phyloP scores from a whole-genome alignment of 2,113 vertebrate species.

The Quiscalus mexicanus region DNA sequence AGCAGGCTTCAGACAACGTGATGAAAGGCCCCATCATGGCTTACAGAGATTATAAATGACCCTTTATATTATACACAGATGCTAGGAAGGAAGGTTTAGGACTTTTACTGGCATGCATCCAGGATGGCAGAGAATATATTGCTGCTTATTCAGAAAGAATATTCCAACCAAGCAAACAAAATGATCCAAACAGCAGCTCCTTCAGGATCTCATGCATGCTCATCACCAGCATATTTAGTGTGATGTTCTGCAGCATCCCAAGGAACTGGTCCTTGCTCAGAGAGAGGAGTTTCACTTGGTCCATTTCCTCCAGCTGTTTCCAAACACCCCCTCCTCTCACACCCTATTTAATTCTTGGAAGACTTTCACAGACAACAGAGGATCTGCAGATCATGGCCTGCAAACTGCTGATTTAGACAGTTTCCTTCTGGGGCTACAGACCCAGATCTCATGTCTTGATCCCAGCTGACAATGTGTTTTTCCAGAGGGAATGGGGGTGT shows the following conservation, averaged over 20 bases:
- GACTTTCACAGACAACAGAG: neutral
- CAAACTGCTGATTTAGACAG: neutral
- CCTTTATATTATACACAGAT: conserved; percentile 57
- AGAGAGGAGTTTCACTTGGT: neutral
- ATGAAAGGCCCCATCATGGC: conserved; percentile 18
- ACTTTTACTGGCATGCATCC: conserved; percentile 10
- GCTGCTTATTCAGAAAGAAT: neutral
- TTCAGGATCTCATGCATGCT: neutral
- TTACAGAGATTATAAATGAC: conserved; percentile 51
- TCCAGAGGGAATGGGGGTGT: neutral
- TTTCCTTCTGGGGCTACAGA: neutral
- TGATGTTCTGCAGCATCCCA: neutral
- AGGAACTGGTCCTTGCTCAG: neutral
- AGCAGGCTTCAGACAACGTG: neutral
- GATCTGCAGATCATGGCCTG: neutral
- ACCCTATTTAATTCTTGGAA: neutral
- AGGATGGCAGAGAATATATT: conserved; percentile 44
- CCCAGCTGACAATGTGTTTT: neutral
- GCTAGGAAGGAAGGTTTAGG: conserved; percentile 34
- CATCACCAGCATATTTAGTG: neutral
- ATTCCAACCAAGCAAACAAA: conserved; percentile 12
- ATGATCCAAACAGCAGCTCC: neutral
- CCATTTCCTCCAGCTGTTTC: neutral
- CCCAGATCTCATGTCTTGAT: neutral
- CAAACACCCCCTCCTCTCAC: neutral